A percentile compares a stretch with the other conserved stretches of the same genome.
phyloP scores from a whole-genome alignment of 2,113 vertebrate genomes.

The Sterna hirundo region DNA sequence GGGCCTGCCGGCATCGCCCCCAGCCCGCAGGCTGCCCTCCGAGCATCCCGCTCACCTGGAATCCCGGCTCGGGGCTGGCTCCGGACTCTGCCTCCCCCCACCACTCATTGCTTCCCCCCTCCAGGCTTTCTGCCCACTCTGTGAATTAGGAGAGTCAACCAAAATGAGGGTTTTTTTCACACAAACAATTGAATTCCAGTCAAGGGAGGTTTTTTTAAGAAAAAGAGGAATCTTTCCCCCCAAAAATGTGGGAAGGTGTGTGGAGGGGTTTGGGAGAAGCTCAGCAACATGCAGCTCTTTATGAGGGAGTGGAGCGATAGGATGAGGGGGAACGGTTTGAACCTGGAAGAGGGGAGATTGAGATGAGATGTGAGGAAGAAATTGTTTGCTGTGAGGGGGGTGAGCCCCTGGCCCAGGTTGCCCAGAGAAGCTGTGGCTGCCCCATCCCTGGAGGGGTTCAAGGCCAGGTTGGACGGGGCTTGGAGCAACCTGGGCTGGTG shows the following conservation, averaged over 20 bases:
- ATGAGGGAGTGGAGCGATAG: no score
- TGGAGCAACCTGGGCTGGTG: no score
- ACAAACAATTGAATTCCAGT: not conserved
- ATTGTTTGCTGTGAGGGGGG: no score
- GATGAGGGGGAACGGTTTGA: no score
- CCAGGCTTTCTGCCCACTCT: not conserved
- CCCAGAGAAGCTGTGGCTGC: no score
- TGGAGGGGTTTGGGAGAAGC: not conserved
- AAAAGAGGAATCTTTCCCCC: not conserved
- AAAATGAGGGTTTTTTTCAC: fast-evolving
- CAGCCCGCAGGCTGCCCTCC: not conserved
- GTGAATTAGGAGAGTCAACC: not conserved
- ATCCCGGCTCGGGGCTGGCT: not conserved
- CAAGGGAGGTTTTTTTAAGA: not conserved
- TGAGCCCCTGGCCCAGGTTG: no score
- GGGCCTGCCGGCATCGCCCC: not conserved
- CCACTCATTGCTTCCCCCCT: not conserved
- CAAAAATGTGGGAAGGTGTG: not conserved
- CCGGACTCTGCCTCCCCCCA: not conserved
- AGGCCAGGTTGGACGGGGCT: no score
- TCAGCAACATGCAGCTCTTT: not conserved
- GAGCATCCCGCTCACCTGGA: not conserved
- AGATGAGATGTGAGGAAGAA: no score
- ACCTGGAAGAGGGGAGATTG: no score
- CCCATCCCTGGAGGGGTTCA: no score